These are phyloP conservation scores for Phalera bucephala DNA, from an alignment of 2,888 invertebrate species.

Conservation along the genomic window DNA sequence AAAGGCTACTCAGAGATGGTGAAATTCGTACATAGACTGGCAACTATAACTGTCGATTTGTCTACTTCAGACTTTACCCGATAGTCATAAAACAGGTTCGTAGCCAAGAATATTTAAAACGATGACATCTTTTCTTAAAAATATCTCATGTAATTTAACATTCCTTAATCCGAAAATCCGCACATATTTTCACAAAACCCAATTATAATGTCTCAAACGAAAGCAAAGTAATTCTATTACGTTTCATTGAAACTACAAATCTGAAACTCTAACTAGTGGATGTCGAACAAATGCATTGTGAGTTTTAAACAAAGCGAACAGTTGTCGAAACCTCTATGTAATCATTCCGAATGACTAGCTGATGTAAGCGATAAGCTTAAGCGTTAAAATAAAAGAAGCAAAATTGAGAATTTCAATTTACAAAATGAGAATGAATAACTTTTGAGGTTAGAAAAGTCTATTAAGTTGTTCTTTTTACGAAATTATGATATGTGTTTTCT, in stretches of 20 bases:
- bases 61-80: no score
- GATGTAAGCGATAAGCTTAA: slow-evolving; percentile 10
- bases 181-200: neutral
- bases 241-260: slow-evolving; percentile 8
- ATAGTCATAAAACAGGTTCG: no score
- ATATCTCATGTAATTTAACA: neutral
- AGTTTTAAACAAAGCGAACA: slow-evolving; percentile 29
- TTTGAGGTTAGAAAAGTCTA: no score
- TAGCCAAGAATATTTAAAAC: no score
- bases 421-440: no score
- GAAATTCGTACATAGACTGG: no score
- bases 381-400: neutral
- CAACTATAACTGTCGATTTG: no score
- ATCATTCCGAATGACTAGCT: slow-evolving; percentile 17
- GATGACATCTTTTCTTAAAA: no score
- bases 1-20: no score
- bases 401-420: neutral
- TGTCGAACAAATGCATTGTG: slow-evolving; percentile 14
- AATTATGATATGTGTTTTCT: no score
- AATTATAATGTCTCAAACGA: slow-evolving; percentile 1
- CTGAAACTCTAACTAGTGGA: slow-evolving; percentile 5
- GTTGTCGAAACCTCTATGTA: slow-evolving; percentile 21
- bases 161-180: neutral
- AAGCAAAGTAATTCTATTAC: slow-evolving; percentile 9
- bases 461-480: no score